These are phyloP conservation scores for Nasua narica DNA, from an alignment of 2,797 vertebrate species.

Conservation along the genomic window DNA sequence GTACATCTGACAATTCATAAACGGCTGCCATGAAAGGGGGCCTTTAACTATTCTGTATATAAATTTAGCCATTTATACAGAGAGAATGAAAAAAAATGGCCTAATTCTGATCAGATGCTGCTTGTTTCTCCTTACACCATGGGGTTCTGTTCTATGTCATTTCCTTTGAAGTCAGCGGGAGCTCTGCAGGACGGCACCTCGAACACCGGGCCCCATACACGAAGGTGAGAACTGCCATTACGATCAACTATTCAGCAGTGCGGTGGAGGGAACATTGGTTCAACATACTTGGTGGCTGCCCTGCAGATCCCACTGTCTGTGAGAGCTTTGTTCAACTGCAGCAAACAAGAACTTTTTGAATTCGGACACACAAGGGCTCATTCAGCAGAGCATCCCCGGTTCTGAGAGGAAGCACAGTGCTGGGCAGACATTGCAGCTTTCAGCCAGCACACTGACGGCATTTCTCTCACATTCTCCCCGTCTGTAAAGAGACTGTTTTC, in stretches of 20 bases:
- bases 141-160: conserved; percentile 67
- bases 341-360: conserved; percentile 77
- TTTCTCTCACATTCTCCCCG: conserved; percentile 67
- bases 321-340: conserved; percentile 63
- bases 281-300: conserved; percentile 64
- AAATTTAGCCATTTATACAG: conserved; percentile 66
- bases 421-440: conserved; percentile 42
- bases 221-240: conserved; percentile 73
- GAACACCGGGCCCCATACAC: conserved; percentile 57
- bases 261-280: conserved; percentile 54
- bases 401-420: conserved; percentile 64
- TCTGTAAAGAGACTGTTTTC: conserved; percentile 74
- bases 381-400: conserved; percentile 68
- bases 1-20: conserved; percentile 48
- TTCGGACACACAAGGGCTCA: conserved; percentile 69
- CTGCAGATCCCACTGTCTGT: conserved; percentile 69
- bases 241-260: conserved; percentile 36
- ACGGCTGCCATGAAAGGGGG: conserved; percentile 46
- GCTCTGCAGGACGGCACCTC: conserved; percentile 1
- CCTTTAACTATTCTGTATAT: conserved; percentile 59
- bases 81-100: conserved; percentile 48
- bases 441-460: conserved; percentile 64
- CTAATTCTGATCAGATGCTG: conserved; percentile 56
- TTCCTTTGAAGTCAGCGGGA: conserved; percentile 74
- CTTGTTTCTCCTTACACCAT: conserved; percentile 58